phyloP scores from a whole-genome alignment of 92 coral and sea anemone genomes.

The Scolanthus callimorphus region DNA sequence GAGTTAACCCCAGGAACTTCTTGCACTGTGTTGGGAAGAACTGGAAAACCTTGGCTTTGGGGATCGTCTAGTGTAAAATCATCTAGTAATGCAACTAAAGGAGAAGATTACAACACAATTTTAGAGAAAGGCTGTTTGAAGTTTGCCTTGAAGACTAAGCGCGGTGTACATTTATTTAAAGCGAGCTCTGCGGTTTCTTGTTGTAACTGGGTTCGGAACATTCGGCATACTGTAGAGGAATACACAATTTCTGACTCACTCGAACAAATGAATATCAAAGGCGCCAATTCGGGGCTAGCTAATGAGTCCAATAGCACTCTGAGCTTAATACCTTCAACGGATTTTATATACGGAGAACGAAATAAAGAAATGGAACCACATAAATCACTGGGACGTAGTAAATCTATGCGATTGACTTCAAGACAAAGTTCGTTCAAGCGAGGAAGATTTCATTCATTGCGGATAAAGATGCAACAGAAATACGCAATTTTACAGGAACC shows the following conservation, averaged over 20 bases:
- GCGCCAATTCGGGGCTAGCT: not conserved
- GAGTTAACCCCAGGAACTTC: constrained; percentile 44
- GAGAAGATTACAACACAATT: constrained; percentile 1
- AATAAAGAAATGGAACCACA: constrained; percentile 7
- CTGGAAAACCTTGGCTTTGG: not conserved
- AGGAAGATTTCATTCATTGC: constrained; percentile 20
- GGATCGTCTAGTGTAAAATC: not conserved
- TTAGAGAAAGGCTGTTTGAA: constrained; percentile 30
- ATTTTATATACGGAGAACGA: constrained; percentile 10
- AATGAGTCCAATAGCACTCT: not conserved
- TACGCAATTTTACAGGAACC: constrained; percentile 16
- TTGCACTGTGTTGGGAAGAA: constrained; percentile 26
- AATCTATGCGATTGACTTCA: constrained; percentile 7
- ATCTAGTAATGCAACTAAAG: constrained; percentile 2
- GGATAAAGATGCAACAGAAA: constrained; percentile 6
- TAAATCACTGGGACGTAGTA: constrained; percentile 4
- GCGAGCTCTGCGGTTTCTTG: constrained; percentile 54
- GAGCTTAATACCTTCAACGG: not conserved
- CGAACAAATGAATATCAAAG: not conserved
- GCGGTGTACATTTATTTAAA: constrained; percentile 67
- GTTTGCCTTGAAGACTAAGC: constrained; percentile 58
- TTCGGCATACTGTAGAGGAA: constrained; percentile 31
- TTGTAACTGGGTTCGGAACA: constrained; percentile 52
- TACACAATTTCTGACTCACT: not conserved
- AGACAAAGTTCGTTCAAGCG: constrained; percentile 15